A percentile compares a stretch with the other conserved stretches of the same genome.
These are phyloP conservation scores for Myopa tessellatipennis DNA, from an alignment of 2,888 invertebrate species.

Conservation along the genomic window DNA sequence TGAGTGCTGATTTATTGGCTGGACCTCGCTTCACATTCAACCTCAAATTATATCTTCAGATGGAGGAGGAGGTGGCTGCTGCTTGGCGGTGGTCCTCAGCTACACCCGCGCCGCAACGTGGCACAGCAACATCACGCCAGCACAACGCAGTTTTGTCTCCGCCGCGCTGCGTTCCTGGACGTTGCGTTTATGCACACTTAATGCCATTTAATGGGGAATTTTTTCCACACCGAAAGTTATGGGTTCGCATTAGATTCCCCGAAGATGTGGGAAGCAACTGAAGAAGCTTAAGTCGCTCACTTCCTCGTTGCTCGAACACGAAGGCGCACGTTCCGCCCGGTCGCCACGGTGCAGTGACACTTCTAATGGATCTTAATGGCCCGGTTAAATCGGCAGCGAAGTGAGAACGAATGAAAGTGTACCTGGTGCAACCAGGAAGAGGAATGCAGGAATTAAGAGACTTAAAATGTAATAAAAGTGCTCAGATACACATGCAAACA, in stretches of 20 bases:
- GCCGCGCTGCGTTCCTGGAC: neutral
- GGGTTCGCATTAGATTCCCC: conserved; percentile 40
- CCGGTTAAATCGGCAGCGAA: neutral
- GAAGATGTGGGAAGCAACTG: conserved; percentile 32
- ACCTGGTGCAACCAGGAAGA: neutral
- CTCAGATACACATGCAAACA: neutral
- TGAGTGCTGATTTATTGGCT: conserved; percentile 37
- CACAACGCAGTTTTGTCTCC: conserved; percentile 1
- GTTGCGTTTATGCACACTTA: conserved; percentile 14
- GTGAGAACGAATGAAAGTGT: neutral
- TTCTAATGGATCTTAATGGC: conserved; percentile 4
- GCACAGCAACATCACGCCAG: neutral
- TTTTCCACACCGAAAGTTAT: conserved; percentile 37
- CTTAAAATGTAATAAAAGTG: conserved; percentile 1
- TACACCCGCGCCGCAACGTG: neutral
- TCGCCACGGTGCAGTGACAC: neutral
- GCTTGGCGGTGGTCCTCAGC: neutral
- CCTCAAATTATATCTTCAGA: conserved; percentile 26
- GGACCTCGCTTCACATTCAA: conserved; percentile 9
- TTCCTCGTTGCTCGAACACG: conserved; percentile 4
- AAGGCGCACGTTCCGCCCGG: neutral
- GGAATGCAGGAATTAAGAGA: neutral
- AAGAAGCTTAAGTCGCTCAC: conserved; percentile 22
- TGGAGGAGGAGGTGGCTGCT: neutral
- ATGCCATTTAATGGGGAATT: conserved; percentile 30